Base-by-base conservation (phyloP, 2,113 vertebrate species). In the Dromaius novaehollandiae region DNA sequence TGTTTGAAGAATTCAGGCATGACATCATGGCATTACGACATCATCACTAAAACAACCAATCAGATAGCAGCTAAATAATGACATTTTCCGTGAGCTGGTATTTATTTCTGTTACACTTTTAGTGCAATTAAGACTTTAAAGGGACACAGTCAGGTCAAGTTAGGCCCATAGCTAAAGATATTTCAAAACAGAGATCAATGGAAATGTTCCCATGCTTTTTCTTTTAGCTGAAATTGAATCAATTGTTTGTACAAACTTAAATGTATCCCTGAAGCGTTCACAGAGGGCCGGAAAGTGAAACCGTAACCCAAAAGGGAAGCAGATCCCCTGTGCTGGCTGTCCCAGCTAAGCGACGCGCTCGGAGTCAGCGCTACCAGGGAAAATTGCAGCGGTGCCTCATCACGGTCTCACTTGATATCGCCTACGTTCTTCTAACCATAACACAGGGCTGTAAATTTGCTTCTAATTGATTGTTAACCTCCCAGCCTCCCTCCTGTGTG, bases 401-500 rank as follows among this genome's bases (percentile, higher is more conserved):
- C 51, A 32, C 46, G n/a, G 20, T 13, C 81, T 77, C 55, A 34
- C 40, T 65, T 76, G 42, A 13, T 86, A 66, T 85, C 75, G 80
- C 19, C 42, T 30, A 80, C 63, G 70, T 60, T 48, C 75, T 91
- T 89, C 86, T 60, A 80, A 70, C 34, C 55, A 82, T 53, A 82
- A 82, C 63, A 76, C 28, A 63, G 50, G 42, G 73, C 1, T 14
- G 50, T 71, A 94, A 86, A 96, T 80, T 77, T 78, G 34, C 75
- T 87, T 92, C 85, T 80, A 94, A 95, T 92, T 95, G 95, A 96
- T 95, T 94, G 63, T 90, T 95, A 94, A 88, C 89, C 94, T 68
- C 82, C 75, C 87, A 66, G 1, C 4, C 0, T 86, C 85, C 78
- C 58, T 93, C 71, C 76, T 58, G 46, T 68, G 64, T 55, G 78